Percentiles rank a stretch among this genome's conserved stretches.
These are phyloP conservation scores for Pachydiplax longipennis DNA, from an alignment of 2,888 invertebrate genomes.

Conservation along the genomic window DNA sequence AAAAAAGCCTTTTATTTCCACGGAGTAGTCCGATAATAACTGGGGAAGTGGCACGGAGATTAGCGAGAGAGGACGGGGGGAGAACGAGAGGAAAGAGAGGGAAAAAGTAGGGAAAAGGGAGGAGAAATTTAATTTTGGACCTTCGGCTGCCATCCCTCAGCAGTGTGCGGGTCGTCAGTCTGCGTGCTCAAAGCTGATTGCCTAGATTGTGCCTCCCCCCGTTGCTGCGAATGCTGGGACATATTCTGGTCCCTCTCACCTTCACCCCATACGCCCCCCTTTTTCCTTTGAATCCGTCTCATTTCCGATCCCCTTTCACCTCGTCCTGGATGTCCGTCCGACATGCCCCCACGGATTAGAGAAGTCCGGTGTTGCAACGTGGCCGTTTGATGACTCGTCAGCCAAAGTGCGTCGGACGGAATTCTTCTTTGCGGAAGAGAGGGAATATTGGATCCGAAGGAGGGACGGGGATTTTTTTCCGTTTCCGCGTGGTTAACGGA, in stretches of 20 bases:
- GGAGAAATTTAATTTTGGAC: not conserved
- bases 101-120: not conserved
- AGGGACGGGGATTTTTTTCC: too few relatives aligned
- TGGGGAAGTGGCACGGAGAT: not conserved
- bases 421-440: too few relatives aligned
- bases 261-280: not conserved
- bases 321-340: not conserved
- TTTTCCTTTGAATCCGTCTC: not conserved
- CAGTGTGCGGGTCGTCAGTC: not conserved
- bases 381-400: not conserved
- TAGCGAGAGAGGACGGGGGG: not conserved
- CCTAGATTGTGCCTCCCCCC: not conserved
- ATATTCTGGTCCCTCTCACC: not conserved
- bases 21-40: not conserved
- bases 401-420: not conserved
- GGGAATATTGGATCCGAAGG: too few relatives aligned
- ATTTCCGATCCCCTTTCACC: not conserved
- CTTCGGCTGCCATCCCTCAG: not conserved
- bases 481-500: not conserved
- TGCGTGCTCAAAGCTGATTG: not conserved
- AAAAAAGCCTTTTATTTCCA: not conserved
- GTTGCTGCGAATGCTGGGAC: not conserved
- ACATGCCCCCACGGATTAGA: not conserved
- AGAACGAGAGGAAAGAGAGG: not conserved
- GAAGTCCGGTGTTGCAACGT: not conserved